A percentile compares a stretch with the other conserved stretches of the same genome.
These are phyloP conservation scores for Trachelus troglodyta DNA, from an alignment of 2,888 invertebrate genomes.

Conservation along the genomic window DNA sequence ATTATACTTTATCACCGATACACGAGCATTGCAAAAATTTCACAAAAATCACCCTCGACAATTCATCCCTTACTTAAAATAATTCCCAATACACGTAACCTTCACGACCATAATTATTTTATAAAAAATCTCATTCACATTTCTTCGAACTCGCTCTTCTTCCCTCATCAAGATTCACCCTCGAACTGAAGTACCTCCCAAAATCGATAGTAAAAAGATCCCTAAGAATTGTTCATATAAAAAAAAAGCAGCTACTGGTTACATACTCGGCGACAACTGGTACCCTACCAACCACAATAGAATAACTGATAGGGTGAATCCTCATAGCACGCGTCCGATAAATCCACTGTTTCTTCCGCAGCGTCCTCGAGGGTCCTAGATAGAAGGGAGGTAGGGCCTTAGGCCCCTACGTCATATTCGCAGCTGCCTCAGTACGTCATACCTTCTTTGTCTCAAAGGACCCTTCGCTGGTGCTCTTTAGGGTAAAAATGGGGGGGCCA, in stretches of 20 bases:
- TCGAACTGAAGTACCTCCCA: background rate
- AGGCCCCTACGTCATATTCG: constrained; percentile 57
- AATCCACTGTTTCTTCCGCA: background rate
- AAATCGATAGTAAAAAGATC: background rate
- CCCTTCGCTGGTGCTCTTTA: constrained; percentile 59
- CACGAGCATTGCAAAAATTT: background rate
- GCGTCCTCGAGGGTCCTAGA: constrained; percentile 10
- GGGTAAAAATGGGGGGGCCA: constrained; percentile 49
- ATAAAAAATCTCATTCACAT: background rate
- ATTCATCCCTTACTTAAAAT: background rate
- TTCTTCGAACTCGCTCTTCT: background rate
- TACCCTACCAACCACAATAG: background rate
- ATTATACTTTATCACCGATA: background rate
- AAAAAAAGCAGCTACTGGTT: background rate
- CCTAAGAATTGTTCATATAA: background rate
- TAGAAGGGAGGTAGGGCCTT: constrained; percentile 15
- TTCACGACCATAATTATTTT: background rate
- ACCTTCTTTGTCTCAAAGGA: constrained; percentile 66
- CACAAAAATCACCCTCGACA: background rate
- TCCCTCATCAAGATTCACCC: background rate
- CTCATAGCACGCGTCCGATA: constrained; percentile 1
- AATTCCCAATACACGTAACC: background rate
- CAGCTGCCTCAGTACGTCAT: constrained; percentile 63
- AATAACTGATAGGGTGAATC: background rate
- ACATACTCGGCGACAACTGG: background rate